Conservation (phyloP, 2,888 invertebrate genomes). For the Drosophila koepferae region DNA sequence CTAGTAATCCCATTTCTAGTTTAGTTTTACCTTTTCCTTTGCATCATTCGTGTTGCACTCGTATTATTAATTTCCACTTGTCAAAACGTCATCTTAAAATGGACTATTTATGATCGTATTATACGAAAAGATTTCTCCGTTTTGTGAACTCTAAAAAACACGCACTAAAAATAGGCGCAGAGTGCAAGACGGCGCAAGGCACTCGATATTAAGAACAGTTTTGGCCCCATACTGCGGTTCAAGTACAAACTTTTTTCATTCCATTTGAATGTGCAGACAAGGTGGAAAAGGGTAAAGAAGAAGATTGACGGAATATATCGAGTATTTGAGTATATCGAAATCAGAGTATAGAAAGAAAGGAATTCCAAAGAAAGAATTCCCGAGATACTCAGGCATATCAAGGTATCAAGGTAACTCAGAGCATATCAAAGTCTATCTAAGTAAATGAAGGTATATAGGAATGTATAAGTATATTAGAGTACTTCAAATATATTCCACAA, state of each 20-base stretch:
- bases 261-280: background rate
- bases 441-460: too few relatives aligned
- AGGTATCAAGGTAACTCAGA: too few relatives aligned
- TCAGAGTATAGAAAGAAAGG: too few relatives aligned
- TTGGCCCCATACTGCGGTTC: conserved; percentile 76
- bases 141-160: conserved; percentile 55
- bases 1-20: background rate
- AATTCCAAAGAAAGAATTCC: too few relatives aligned
- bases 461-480: too few relatives aligned
- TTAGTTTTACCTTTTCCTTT: background rate
- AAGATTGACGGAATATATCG: background rate
- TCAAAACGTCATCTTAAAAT: conserved; percentile 74
- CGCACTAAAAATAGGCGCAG: conserved; percentile 38
- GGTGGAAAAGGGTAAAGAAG: conserved; percentile 6
- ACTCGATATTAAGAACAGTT: conserved; percentile 50
- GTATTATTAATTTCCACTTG: conserved; percentile 71
- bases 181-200: conserved; percentile 25
- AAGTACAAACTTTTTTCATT: conserved; percentile 4
- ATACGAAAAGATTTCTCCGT: conserved; percentile 42
- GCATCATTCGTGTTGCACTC: conserved; percentile 30
- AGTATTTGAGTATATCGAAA: too few relatives aligned
- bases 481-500: too few relatives aligned
- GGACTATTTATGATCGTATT: conserved; percentile 71
- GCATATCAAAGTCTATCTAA: too few relatives aligned
- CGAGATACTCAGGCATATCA: too few relatives aligned